Conservation (phyloP, 1,140 invertebrate genomes). For the Anadara kagoshimensis region DNA sequence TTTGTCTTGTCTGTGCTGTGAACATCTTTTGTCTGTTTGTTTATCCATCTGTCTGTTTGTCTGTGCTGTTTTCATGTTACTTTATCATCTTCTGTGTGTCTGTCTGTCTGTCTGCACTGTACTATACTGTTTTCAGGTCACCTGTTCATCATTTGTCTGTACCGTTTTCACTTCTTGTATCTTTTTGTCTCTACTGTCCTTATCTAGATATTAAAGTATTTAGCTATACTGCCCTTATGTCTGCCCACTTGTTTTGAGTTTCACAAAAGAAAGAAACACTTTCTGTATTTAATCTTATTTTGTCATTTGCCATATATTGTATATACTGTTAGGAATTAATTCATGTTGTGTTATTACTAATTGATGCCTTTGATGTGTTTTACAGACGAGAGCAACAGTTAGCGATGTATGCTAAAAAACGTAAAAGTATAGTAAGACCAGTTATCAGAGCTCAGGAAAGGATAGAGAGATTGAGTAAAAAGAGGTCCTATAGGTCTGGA, state of each 20-base stretch:
- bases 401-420: conserved; percentile 73
- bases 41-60: not conserved
- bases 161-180: not conserved
- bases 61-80: not conserved
- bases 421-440: conserved; percentile 80
- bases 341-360: not conserved
- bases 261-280: no score
- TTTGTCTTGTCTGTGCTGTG: no score
- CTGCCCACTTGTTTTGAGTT: no score
- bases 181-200: not conserved
- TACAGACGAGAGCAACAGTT: conserved; percentile 78
- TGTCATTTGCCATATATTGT: no score
- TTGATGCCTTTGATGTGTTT: conserved; percentile 15
- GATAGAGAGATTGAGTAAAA: conserved; percentile 77
- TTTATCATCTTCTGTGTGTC: not conserved
- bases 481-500: conserved; percentile 62
- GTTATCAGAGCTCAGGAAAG: conserved; percentile 79
- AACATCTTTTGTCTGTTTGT: not conserved
- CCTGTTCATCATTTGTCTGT: not conserved
- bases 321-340: no score
- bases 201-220: no score
- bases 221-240: no score
- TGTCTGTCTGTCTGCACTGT: not conserved
- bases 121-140: not conserved
- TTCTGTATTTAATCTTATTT: no score